A percentile compares a stretch with the other conserved stretches of the same genome.
phyloP scores from a whole-genome alignment of 2,113 vertebrate species.

The Coregonus clupeaformis region DNA sequence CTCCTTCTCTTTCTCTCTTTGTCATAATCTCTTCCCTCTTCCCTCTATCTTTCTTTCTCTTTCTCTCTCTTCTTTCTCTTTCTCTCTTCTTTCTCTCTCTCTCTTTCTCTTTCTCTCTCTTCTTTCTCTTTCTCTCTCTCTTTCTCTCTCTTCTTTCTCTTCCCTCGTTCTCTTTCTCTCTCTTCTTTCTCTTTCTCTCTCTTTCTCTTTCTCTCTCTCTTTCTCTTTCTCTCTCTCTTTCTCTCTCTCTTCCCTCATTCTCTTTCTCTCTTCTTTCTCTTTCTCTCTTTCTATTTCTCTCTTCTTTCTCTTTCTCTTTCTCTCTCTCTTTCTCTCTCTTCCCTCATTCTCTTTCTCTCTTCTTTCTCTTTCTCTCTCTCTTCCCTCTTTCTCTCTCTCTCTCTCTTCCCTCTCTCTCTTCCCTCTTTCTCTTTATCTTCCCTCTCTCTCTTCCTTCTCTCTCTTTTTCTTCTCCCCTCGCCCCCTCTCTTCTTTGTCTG shows the following conservation, averaged over 20 bases:
- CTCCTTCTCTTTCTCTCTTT: conserved; percentile 2
- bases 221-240: conserved; percentile 1
- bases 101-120: conserved; percentile 7
- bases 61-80: background rate
- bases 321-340: background rate
- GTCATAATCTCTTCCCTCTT: background rate
- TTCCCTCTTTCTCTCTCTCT: background rate
- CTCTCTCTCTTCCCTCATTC: background rate
- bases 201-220: background rate
- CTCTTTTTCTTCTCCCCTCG: background rate
- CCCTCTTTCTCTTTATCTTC: conserved; percentile 6
- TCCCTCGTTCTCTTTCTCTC: conserved; percentile 3
- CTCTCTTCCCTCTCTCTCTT: background rate
- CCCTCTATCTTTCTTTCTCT: background rate
- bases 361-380: conserved; percentile 7
- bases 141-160: background rate
- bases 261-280: conserved; percentile 5
- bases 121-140: background rate
- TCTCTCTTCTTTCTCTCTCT: no score
- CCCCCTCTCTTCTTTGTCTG: background rate
- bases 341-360: background rate
- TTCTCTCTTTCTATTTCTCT: background rate
- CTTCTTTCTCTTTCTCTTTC: background rate
- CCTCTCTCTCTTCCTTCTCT: background rate
- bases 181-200: background rate